phyloP scores from a whole-genome alignment of 2,113 vertebrate genomes.

The Hyla sarda region DNA sequence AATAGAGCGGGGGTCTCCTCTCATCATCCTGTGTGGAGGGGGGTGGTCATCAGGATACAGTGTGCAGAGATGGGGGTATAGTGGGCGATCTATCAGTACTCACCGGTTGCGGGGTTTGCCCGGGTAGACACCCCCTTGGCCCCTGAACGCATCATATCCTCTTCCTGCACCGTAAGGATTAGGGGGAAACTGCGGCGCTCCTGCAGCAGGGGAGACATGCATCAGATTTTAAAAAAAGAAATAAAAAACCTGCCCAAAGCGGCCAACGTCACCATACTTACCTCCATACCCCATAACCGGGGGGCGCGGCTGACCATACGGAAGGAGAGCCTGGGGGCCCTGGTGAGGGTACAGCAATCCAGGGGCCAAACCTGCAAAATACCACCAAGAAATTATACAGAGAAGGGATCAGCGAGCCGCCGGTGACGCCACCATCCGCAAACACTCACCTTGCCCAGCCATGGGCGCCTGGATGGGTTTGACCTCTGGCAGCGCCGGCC shows the following conservation, averaged over 20 bases:
- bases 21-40: slow-evolving; percentile 78
- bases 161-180: slow-evolving; percentile 86
- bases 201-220: slow-evolving; percentile 61
- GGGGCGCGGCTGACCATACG: slow-evolving; percentile 87
- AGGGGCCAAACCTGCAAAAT: slow-evolving; percentile 72
- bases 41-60: background rate
- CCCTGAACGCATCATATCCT: slow-evolving; percentile 89
- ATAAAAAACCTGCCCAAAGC: background rate
- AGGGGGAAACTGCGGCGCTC: slow-evolving; percentile 84
- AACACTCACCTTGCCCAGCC: slow-evolving; percentile 76
- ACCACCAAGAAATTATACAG: background rate
- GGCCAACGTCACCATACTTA: slow-evolving; percentile 56
- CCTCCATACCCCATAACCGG: slow-evolving; percentile 88
- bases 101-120: slow-evolving; percentile 92
- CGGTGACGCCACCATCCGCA: background rate
- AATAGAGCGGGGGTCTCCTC: slow-evolving; percentile 89
- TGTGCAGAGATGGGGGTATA: background rate
- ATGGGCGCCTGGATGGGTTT: slow-evolving; percentile 84
- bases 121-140: slow-evolving; percentile 83
- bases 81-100: slow-evolving; percentile 4
- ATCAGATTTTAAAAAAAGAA: background rate
- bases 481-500: slow-evolving; percentile 85
- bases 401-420: background rate
- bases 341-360: slow-evolving; percentile 85
- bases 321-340: slow-evolving; percentile 84